Evolutionary conservation across 1,140 invertebrate species (phyloP), one percentile per base, ranked within the genome.

Genomic region (Saxidomus purpurata): DNA sequence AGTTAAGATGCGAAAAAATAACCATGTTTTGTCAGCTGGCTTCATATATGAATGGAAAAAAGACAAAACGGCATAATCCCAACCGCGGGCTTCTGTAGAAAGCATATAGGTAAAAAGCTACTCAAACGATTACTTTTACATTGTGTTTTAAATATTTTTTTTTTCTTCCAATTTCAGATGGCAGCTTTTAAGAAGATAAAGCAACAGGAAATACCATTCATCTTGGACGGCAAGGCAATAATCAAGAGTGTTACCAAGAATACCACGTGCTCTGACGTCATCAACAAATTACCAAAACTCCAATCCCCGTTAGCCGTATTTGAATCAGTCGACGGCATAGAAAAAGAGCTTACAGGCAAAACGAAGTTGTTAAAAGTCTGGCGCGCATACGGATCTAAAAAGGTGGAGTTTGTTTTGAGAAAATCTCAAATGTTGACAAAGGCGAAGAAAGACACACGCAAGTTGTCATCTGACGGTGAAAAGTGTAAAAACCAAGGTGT

Each of bases 251-350:
- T 88, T 38, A 67, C 86, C 34, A 88, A 88, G 61, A n/a, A 67
- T n/a, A 88, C 86, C 76, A 81, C 76, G 59, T 88, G 86, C 61
- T 9, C 49, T 71, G 86, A 88, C 47, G 86, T 88, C 55, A 88
- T 88, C 40, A 55, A 63, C 0, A 88, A 88, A 49, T 55, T 88
- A 25, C 86, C 86, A 13, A 88, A 88, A 15, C 76, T 79, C 6
- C 74, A 77, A 19, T 28, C 61, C 22, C 76, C 61, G 9, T 47
- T 88, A 55, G 86, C 86, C 6, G 77, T 88, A 1, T 88, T 88
- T 38, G 22, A 79, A 67, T 80, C 61, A 1, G 77, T 81, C n/a
- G 86, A 88, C n/a, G 86, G 86, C 11, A 28, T 69, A 8, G 55
- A 80, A 61, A 88, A 80, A 40, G 59, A 88, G 79, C 77, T 88